These are phyloP conservation scores for Notiomystis cincta DNA, from an alignment of 2,113 vertebrate genomes.

Conservation along the genomic window DNA sequence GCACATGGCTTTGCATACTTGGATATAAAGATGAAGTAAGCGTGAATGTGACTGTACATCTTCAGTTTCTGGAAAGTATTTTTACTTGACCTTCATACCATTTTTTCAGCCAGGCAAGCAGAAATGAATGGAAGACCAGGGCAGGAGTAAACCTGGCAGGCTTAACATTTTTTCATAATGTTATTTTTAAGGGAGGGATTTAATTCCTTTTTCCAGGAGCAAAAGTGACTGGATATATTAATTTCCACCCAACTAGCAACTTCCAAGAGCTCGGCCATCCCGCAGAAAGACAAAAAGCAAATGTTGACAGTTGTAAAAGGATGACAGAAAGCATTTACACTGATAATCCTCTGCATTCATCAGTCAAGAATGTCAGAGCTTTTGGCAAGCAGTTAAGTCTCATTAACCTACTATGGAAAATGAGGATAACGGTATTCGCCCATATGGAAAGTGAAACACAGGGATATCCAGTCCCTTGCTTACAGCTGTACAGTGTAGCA, in stretches of 20 bases:
- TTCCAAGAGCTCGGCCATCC: background rate
- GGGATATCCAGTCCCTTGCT: background rate
- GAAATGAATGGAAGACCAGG: background rate
- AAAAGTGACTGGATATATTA: background rate
- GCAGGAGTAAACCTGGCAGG: background rate
- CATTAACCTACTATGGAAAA: background rate
- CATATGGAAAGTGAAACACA: background rate
- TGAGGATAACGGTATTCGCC: background rate
- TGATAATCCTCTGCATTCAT: background rate
- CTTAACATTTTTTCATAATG: background rate
- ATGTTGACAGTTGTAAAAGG: background rate
- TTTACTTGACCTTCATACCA: conserved; percentile 10
- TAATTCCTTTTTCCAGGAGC: background rate
- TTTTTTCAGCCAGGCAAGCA: conserved; percentile 16
- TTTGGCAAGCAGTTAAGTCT: background rate
- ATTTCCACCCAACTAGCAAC: background rate
- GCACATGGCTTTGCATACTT: background rate
- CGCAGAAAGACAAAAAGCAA: background rate
- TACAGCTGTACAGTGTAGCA: background rate
- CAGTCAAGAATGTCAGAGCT: background rate
- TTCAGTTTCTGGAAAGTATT: conserved; percentile 13
- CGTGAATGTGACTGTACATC: background rate
- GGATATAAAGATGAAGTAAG: background rate
- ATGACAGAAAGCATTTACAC: background rate
- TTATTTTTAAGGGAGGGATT: conserved; percentile 3